Conservation (phyloP, 2,888 invertebrate species). For the Torymus tubicola region DNA sequence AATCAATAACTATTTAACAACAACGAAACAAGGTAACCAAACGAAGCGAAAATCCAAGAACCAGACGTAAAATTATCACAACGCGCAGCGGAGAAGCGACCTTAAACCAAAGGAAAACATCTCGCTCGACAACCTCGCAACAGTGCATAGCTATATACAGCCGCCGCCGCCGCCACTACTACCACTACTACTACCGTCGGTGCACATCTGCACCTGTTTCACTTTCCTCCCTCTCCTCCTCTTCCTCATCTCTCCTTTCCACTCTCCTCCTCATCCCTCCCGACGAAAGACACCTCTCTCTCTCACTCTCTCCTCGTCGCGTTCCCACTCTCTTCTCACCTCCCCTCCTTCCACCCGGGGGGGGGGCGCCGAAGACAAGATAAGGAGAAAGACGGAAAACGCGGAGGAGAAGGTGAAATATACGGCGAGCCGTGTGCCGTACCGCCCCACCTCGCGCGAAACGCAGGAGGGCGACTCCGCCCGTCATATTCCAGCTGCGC, state of each 20-base stretch:
- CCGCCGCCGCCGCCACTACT: too few relatives aligned
- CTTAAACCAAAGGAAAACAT: neutral
- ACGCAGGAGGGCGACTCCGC: conserved; percentile 65
- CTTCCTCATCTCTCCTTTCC: neutral
- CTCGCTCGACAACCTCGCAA: neutral
- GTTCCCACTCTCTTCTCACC: neutral
- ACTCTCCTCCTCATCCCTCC: neutral
- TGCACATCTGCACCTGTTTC: conserved; percentile 48
- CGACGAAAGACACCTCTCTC: too few relatives aligned
- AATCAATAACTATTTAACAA: too few relatives aligned
- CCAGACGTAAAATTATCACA: too few relatives aligned
- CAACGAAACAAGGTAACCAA: too few relatives aligned
- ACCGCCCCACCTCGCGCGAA: conserved; percentile 41
- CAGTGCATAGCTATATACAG: too few relatives aligned
- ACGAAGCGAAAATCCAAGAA: too few relatives aligned
- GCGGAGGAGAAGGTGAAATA: conserved; percentile 71
- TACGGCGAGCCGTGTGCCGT: conserved; percentile 61
- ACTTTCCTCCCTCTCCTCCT: conserved; percentile 7
- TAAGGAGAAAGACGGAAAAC: conserved; percentile 47
- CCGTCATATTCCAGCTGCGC: conserved; percentile 76
- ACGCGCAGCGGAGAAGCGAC: too few relatives aligned
- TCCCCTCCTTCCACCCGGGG: neutral
- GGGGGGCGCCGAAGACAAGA: conserved; percentile 30
- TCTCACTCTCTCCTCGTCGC: too few relatives aligned
- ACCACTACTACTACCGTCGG: neutral